phyloP scores from a whole-genome alignment of 2,113 vertebrate species.

The Aspidoscelis tigris region DNA sequence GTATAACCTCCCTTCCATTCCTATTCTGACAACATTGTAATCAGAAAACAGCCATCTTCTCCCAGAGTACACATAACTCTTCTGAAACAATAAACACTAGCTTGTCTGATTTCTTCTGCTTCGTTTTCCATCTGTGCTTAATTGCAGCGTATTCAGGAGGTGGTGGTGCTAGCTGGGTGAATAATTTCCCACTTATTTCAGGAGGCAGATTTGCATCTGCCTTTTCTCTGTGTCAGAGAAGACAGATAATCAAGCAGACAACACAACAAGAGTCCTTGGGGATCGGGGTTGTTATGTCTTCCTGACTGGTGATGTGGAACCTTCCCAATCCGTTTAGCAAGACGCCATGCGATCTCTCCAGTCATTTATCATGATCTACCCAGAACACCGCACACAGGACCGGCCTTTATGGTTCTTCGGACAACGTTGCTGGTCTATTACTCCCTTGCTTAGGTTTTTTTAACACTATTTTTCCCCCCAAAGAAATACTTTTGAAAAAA shows the following conservation, averaged over 20 bases:
- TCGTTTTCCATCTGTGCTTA: background rate
- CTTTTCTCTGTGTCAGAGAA: constrained; percentile 42
- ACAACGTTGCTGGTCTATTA: constrained; percentile 21
- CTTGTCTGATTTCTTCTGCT: constrained; percentile 27
- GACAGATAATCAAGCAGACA: constrained; percentile 39
- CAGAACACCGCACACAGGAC: background rate
- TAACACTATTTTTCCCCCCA: too few species aligned
- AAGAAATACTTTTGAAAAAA: background rate
- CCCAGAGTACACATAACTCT: constrained; percentile 20
- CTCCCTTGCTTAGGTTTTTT: background rate
- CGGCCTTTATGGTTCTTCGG: constrained; percentile 44
- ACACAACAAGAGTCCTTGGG: background rate
- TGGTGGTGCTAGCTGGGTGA: constrained; percentile 8
- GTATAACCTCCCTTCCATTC: constrained; percentile 44
- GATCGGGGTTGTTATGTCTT: constrained; percentile 27
- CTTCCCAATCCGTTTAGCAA: constrained; percentile 18
- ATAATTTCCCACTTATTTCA: constrained; percentile 16
- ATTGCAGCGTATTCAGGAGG: constrained; percentile 23
- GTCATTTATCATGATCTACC: constrained; percentile 38
- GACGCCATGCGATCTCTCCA: constrained; percentile 32
- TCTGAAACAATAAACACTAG: constrained; percentile 11
- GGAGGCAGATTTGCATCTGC: constrained; percentile 26
- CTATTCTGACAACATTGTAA: constrained; percentile 14
- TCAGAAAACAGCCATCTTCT: background rate
- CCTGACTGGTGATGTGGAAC: background rate